Conservation (phyloP, 2,113 vertebrate species). For the Ibidorhyncha struthersii region DNA sequence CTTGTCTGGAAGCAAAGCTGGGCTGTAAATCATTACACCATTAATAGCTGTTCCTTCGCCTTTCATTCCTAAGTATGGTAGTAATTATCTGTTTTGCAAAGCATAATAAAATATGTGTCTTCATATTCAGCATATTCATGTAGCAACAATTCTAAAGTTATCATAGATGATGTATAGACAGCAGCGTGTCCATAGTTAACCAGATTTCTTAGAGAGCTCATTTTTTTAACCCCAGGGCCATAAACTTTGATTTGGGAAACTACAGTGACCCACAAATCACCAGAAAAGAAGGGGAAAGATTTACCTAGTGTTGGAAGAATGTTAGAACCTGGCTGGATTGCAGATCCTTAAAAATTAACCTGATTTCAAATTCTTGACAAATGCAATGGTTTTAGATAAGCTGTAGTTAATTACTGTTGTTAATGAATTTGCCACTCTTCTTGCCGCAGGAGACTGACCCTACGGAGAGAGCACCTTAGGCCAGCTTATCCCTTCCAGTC, state of each 20-base stretch:
- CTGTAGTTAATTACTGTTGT: neutral
- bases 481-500: neutral
- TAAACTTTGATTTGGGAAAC: neutral
- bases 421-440: neutral
- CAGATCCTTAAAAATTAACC: neutral
- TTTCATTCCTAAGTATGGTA: slow-evolving; percentile 48
- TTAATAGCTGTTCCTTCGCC: slow-evolving; percentile 49
- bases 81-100: slow-evolving; percentile 60
- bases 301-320: neutral
- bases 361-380: neutral
- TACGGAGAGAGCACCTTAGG: neutral
- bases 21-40: slow-evolving; percentile 50
- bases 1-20: slow-evolving; percentile 40
- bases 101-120: slow-evolving; percentile 36
- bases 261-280: neutral
- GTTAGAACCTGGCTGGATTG: neutral
- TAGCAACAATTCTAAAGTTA: slow-evolving; percentile 19
- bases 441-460: neutral
- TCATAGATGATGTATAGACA: neutral
- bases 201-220: neutral
- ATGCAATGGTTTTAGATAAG: neutral
- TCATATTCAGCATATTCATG: slow-evolving; percentile 31
- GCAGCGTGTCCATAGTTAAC: neutral
- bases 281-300: neutral
- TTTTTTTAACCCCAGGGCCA: neutral